These are phyloP conservation scores for Galago senegalensis DNA, from an alignment of 2,797 vertebrate genomes.

Conservation along the genomic window DNA sequence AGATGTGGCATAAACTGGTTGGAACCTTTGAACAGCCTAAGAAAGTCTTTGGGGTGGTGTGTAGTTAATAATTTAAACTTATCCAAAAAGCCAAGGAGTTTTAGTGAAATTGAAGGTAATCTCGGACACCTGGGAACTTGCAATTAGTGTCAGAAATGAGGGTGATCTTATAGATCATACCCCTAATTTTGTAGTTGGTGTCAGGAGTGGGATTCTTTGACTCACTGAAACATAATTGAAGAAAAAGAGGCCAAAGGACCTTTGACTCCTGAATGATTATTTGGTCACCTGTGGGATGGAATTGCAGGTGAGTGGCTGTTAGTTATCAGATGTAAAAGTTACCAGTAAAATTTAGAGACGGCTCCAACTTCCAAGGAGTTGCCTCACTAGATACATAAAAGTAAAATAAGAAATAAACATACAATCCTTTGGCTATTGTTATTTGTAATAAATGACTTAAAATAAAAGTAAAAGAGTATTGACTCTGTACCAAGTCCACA, in stretches of 20 bases:
- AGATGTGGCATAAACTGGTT: neutral
- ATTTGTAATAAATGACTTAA: neutral
- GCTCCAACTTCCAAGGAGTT: neutral
- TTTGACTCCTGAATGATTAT: neutral
- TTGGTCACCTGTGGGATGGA: neutral
- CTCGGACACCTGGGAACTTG: neutral
- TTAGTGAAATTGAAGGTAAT: neutral
- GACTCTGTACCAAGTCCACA: neutral
- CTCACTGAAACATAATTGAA: neutral
- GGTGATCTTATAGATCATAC: neutral
- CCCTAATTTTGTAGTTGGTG: neutral
- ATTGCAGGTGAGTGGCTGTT: neutral
- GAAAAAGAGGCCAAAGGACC: neutral
- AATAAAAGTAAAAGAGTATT: neutral
- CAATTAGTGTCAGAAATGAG: neutral
- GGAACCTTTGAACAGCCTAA: neutral
- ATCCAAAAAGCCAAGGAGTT: neutral
- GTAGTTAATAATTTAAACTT: neutral
- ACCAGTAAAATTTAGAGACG: slow-evolving; percentile 19
- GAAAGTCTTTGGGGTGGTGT: neutral
- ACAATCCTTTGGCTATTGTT: neutral
- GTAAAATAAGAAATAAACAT: neutral
- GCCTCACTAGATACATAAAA: neutral
- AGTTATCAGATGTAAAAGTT: neutral
- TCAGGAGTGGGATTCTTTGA: neutral